Base-by-base conservation (phyloP, 2,888 invertebrate genomes). In the Euclidia mi region DNA sequence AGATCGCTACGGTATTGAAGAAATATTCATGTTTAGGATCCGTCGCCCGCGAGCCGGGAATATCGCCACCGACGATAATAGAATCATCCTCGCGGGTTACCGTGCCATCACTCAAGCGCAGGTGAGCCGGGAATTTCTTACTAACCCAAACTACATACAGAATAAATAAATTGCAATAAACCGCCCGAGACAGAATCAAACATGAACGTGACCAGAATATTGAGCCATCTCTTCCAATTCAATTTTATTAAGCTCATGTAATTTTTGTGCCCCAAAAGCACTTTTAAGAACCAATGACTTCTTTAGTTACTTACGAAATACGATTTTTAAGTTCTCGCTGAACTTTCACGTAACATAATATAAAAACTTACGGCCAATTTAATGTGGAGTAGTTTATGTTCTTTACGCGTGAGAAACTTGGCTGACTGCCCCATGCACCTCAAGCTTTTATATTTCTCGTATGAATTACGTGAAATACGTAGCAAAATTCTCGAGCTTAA, bases 71-170 rank as follows among this genome's bases (percentile, higher is more conserved):
- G 64, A 71, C 63, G 76, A 78, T 88, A 87, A 88, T 87, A 85
- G 84, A 87, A 87, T 87, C 85, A 87, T 68, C 51, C 52, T 65
- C 56, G 76, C 81, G 74, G 78, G 67, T 79, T 75, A 76, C 73
- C 76, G 74, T 82, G 79, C 81, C 85, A 87, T 86, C 86, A 81
- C 82, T 87, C 86, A 82, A 79, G 75, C 76, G 62, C 84, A 87
- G 86, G 84, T 85, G 82, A 71, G 53, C 41, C 28, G 28, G 52
- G 53, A 64, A 51, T 53, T 57, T 58, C 45, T 53, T 35, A 34
- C 40, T 53, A 48, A 56, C 49, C 44, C 51, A 31, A 51, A 56
- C 43, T 59, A 63, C 55, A 57, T 61, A 52, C 12, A 42, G 56
- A 63, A 59, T 66, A 63, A 63, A 57, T 63, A 66, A 66, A 37